Evolutionary conservation across 2,888 invertebrate species (phyloP).

Genomic region (Drosophila anomelani): DNA sequence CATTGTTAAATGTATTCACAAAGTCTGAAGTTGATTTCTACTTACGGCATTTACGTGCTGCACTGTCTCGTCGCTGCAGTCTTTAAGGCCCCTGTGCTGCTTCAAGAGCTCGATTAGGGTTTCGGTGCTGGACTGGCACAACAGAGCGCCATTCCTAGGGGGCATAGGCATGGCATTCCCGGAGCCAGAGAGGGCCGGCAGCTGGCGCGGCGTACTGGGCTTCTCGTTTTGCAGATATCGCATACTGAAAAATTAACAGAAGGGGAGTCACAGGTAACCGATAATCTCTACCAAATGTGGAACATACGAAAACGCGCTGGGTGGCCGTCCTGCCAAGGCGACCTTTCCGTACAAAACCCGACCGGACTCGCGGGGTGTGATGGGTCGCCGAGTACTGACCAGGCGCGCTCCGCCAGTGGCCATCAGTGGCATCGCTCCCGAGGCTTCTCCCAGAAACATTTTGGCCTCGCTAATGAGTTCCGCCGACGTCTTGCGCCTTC

Average conservation of each 20-base stretch:
- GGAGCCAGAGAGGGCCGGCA: constrained; percentile 59
- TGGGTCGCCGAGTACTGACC: constrained; percentile 93
- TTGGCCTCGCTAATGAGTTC: constrained; percentile 93
- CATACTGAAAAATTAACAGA: constrained; percentile 85
- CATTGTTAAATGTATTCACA: not conserved
- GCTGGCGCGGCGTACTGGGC: constrained; percentile 77
- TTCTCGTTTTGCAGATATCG: constrained; percentile 87
- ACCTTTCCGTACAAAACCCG: constrained; percentile 90
- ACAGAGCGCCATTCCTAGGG: constrained; percentile 81
- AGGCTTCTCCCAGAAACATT: constrained; percentile 85
- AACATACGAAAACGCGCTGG: constrained; percentile 90
- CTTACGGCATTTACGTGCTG: constrained; percentile 83
- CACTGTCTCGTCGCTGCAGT: constrained; percentile 84
- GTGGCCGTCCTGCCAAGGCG: constrained; percentile 87
- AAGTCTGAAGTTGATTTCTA: not conserved
- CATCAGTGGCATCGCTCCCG: constrained; percentile 29
- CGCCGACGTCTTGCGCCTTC: constrained; percentile 89
- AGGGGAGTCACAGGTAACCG: not conserved
- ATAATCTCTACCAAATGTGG: fast-evolving
- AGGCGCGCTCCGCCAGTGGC: constrained; percentile 82
- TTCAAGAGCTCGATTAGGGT: constrained; percentile 83
- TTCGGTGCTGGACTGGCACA: constrained; percentile 84
- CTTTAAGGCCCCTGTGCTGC: constrained; percentile 84
- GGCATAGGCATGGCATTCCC: constrained; percentile 29
- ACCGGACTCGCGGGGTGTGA: constrained; percentile 92